Percentiles rank a stretch among this genome's conserved stretches.
Evolutionary conservation across 2,888 invertebrate genomes (phyloP).

Genomic region (Coleophora deauratella): DNA sequence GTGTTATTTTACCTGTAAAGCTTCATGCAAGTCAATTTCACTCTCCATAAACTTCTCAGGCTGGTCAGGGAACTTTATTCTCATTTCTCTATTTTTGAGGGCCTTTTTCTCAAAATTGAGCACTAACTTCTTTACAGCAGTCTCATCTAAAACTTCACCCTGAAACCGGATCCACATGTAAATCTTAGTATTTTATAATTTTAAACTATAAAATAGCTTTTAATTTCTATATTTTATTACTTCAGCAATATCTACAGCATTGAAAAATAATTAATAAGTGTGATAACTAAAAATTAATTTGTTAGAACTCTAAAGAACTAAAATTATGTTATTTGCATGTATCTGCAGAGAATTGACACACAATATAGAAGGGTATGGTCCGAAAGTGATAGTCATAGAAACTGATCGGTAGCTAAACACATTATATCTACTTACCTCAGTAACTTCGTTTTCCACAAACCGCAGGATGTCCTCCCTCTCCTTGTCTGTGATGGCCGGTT

Average conservation of each 20-base stretch:
- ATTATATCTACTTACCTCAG: no score
- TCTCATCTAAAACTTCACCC: conserved; percentile 92
- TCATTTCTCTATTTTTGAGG: conserved; percentile 95
- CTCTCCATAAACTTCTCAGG: conserved; percentile 99
- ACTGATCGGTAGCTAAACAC: no score
- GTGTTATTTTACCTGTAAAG: conserved; percentile 78
- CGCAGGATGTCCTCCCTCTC: conserved; percentile 86
- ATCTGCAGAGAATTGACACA: no score
- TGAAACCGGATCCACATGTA: conserved; percentile 50
- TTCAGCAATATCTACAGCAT: no score
- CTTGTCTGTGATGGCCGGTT: conserved; percentile 78
- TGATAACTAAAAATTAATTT: no score
- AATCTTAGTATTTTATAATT: neutral
- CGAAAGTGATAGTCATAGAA: no score
- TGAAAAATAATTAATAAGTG: no score
- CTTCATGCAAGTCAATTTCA: conserved; percentile 93
- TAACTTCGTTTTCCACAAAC: conserved; percentile 88
- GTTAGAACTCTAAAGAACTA: no score
- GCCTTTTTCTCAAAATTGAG: conserved; percentile 95
- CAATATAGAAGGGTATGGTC: no score
- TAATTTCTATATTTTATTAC: neutral
- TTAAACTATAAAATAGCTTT: neutral
- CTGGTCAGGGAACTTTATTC: conserved; percentile 97
- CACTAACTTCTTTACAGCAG: conserved; percentile 89
- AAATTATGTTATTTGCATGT: no score